A percentile compares a stretch with the other conserved stretches of the same genome.
These are phyloP conservation scores for Pachypanchax playfairii DNA, from an alignment of 2,113 vertebrate genomes.

Conservation along the genomic window DNA sequence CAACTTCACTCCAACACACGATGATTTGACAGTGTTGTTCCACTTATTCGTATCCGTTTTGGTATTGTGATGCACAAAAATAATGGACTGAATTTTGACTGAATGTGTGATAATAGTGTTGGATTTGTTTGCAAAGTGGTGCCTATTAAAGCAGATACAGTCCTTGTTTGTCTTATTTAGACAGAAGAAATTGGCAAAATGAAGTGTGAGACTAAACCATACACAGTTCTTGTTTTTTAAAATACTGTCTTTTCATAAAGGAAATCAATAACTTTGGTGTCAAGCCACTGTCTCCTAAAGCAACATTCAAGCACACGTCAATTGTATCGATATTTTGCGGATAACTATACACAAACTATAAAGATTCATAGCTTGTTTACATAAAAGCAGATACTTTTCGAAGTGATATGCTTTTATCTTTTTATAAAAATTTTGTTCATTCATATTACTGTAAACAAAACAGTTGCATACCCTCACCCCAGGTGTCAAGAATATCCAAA, in stretches of 20 bases:
- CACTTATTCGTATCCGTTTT: slow-evolving; percentile 43
- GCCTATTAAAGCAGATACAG: slow-evolving; percentile 13
- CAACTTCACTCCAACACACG: background rate
- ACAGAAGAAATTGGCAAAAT: slow-evolving; percentile 11
- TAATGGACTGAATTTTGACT: slow-evolving; percentile 47
- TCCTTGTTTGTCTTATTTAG: slow-evolving; percentile 17
- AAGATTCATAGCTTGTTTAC: too few relatives aligned
- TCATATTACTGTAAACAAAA: too few relatives aligned
- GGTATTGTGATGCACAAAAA: slow-evolving; percentile 34
- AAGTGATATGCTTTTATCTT: too few relatives aligned
- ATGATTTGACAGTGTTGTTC: slow-evolving; percentile 47
- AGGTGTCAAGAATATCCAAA: too few relatives aligned
- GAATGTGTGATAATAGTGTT: slow-evolving; percentile 31
- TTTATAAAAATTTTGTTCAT: too few relatives aligned
- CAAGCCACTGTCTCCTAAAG: too few relatives aligned
- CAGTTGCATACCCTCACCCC: too few relatives aligned
- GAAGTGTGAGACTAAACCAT: background rate
- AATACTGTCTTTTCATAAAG: background rate
- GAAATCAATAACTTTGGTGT: background rate
- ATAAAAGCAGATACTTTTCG: too few relatives aligned
- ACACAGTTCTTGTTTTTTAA: background rate
- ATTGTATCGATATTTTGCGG: too few relatives aligned
- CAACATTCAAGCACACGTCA: too few relatives aligned
- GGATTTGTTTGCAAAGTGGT: slow-evolving; percentile 32
- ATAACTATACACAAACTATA: too few relatives aligned